Evolutionary conservation across 2,888 invertebrate species (phyloP).

Genomic region (Melanostoma scalare): DNA sequence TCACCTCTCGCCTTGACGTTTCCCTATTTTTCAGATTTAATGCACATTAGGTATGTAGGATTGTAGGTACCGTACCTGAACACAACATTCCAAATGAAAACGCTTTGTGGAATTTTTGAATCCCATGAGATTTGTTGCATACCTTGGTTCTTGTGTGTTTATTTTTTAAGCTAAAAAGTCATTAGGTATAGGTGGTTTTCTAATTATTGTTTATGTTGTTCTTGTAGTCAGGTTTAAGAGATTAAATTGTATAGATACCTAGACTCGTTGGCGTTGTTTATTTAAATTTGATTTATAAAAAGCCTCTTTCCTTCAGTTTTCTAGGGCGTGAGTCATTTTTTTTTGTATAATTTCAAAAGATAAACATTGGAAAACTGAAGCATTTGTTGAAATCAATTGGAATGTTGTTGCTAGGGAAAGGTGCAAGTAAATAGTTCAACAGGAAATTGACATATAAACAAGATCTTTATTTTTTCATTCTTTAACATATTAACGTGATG

Average conservation of each 20-base stretch:
- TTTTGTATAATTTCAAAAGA: slow-evolving; percentile 14
- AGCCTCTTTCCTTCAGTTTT: slow-evolving; percentile 8
- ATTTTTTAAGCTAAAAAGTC: slow-evolving; percentile 29
- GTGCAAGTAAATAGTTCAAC: slow-evolving; percentile 10
- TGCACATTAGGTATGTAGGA: background rate
- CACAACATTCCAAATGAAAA: slow-evolving; percentile 17
- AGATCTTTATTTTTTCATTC: slow-evolving; percentile 3
- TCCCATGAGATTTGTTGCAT: slow-evolving; percentile 4
- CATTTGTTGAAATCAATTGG: slow-evolving; percentile 10
- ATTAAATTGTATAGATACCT: slow-evolving; percentile 7
- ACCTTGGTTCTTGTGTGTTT: slow-evolving; percentile 3
- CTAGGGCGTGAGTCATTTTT: slow-evolving; percentile 25
- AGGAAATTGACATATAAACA: slow-evolving; percentile 52
- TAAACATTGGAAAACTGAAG: slow-evolving; percentile 5
- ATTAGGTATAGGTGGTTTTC: slow-evolving; percentile 29
- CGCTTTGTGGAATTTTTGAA: slow-evolving; percentile 9
- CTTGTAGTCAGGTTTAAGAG: slow-evolving; percentile 21
- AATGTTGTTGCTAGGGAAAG: slow-evolving; percentile 18
- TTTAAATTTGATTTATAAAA: slow-evolving; percentile 31
- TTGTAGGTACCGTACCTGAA: background rate
- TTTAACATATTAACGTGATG: slow-evolving; percentile 5
- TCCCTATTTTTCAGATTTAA: slow-evolving; percentile 8
- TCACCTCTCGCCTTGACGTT: slow-evolving; percentile 19
- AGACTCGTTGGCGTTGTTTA: slow-evolving; percentile 25
- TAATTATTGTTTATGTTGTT: slow-evolving; percentile 17